Evolutionary conservation across 2,113 vertebrate species (phyloP).

Genomic region (Gorsachius goisagi): DNA sequence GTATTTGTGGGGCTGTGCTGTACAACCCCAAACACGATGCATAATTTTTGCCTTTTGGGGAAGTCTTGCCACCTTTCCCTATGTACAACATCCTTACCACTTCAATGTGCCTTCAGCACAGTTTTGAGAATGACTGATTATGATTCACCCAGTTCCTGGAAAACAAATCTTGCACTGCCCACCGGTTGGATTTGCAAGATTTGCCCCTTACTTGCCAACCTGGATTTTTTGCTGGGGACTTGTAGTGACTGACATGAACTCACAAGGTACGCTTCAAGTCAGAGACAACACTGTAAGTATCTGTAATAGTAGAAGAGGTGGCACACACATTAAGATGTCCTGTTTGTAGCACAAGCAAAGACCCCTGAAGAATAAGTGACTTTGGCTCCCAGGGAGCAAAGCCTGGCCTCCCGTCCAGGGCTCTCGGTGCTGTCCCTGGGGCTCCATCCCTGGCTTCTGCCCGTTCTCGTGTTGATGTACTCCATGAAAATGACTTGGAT

Average conservation of each 20-base stretch:
- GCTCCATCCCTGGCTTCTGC: neutral
- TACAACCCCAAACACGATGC: neutral
- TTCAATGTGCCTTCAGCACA: fast-evolving
- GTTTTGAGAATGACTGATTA: neutral
- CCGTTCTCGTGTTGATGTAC: neutral
- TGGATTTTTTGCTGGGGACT: neutral
- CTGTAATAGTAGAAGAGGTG: neutral
- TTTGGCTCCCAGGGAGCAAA: neutral
- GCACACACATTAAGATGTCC: neutral
- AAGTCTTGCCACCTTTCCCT: neutral
- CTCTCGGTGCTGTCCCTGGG: neutral
- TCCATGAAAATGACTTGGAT: neutral
- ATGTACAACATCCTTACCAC: neutral
- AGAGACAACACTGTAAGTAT: neutral
- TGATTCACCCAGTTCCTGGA: neutral
- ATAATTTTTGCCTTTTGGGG: neutral
- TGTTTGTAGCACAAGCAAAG: neutral
- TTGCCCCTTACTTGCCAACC: neutral
- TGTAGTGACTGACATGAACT: neutral
- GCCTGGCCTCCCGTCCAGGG: neutral
- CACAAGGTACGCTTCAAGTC: neutral
- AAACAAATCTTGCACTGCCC: neutral
- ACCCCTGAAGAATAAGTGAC: neutral
- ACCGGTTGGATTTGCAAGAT: neutral
- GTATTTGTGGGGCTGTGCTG: neutral